phyloP scores from a whole-genome alignment of 2,888 invertebrate genomes.

The Tuta absoluta region DNA sequence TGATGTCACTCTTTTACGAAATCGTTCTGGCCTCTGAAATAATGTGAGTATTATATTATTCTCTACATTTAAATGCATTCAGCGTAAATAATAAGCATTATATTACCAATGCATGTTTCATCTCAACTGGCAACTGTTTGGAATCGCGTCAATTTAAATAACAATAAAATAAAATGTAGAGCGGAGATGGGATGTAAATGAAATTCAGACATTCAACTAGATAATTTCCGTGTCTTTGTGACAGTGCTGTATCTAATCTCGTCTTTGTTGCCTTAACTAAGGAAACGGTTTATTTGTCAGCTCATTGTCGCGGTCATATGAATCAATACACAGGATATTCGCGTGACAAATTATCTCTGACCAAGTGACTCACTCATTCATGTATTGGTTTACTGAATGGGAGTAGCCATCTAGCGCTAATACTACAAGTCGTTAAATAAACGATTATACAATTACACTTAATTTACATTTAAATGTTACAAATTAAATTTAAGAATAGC shows the following conservation, averaged over 20 bases:
- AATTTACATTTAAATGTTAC: no score
- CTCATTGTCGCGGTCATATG: conserved; percentile 34
- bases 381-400: conserved; percentile 5
- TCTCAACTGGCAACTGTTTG: not conserved
- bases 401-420: not conserved
- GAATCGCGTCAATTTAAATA: conserved; percentile 3
- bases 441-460: no score
- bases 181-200: conserved; percentile 17
- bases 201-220: conserved; percentile 1
- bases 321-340: conserved; percentile 41
- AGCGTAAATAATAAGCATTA: not conserved
- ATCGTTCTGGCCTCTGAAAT: no score
- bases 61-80: not conserved
- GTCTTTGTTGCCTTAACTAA: conserved; percentile 31
- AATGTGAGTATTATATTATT: no score
- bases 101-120: not conserved
- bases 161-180: not conserved
- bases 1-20: no score
- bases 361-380: conserved; percentile 41
- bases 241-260: conserved; percentile 24
- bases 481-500: no score
- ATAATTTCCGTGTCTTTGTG: conserved; percentile 16
- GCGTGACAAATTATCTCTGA: conserved; percentile 42
- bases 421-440: not conserved
- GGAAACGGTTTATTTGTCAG: conserved; percentile 41